phyloP scores from a whole-genome alignment of 2,797 vertebrate genomes.

The Danio tinwini region DNA sequence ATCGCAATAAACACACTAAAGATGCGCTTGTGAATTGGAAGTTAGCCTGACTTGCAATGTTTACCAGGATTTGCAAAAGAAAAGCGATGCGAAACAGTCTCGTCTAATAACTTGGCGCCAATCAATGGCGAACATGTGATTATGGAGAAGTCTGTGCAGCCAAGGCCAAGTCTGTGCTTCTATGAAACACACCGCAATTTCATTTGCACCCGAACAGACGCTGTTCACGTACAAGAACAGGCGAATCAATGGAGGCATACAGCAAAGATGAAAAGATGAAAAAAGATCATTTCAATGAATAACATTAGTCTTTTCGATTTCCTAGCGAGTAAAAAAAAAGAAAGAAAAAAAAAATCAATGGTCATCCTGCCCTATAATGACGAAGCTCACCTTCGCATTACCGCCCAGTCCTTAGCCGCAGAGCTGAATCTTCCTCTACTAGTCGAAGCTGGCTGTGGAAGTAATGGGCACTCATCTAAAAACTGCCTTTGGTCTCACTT shows the following conservation, averaged over 20 bases:
- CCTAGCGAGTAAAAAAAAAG: not conserved
- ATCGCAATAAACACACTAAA: slow-evolving; percentile 64
- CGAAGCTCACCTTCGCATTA: slow-evolving; percentile 39
- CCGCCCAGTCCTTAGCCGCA: slow-evolving; percentile 19
- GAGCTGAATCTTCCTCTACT: slow-evolving; percentile 20
- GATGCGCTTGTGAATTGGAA: slow-evolving; percentile 54
- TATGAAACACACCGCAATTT: slow-evolving; percentile 8
- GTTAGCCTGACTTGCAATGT: slow-evolving; percentile 25
- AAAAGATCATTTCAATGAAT: slow-evolving; percentile 51
- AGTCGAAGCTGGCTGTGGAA: slow-evolving; percentile 20
- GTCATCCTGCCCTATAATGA: slow-evolving; percentile 46
- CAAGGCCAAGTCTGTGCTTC: not conserved
- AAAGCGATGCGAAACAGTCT: not conserved
- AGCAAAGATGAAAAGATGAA: slow-evolving; percentile 33
- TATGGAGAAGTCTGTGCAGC: not conserved
- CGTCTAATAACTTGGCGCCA: slow-evolving; percentile 6
- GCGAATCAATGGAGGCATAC: slow-evolving; percentile 31
- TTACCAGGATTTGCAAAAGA: slow-evolving; percentile 15
- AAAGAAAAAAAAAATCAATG: slow-evolving; percentile 25
- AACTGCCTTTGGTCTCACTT: slow-evolving; percentile 44
- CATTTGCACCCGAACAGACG: slow-evolving; percentile 20
- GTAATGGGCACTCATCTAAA: slow-evolving; percentile 47
- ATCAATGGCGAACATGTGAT: not conserved
- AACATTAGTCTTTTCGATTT: slow-evolving; percentile 52
- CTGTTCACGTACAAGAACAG: slow-evolving; percentile 26